Percentiles rank a stretch among this genome's conserved stretches.
Conservation (phyloP, 2,113 vertebrate species). For the Callocephalon fimbriatum region DNA sequence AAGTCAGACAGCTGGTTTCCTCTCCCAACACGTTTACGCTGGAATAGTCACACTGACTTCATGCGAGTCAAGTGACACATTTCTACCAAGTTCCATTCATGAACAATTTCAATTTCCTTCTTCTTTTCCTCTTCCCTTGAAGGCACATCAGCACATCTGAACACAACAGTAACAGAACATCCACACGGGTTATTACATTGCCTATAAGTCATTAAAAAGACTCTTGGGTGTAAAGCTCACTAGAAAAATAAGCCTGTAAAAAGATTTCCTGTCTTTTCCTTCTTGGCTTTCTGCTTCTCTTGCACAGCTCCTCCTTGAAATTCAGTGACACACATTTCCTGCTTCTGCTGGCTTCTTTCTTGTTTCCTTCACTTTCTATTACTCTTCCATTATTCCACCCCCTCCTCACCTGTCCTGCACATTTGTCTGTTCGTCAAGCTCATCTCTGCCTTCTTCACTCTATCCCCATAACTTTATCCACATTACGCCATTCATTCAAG, state of each 20-base stretch:
- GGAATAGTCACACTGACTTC: neutral
- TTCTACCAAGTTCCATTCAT: neutral
- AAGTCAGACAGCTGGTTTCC: neutral
- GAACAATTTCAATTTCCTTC: neutral
- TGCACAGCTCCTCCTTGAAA: neutral
- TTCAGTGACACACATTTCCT: fast-evolving
- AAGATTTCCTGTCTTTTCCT: neutral
- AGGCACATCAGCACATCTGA: neutral
- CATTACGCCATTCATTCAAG: neutral
- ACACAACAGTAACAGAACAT: neutral
- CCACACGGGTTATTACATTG: neutral
- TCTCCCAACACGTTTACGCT: neutral
- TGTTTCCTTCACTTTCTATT: neutral
- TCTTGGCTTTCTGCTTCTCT: neutral
- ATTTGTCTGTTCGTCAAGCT: neutral
- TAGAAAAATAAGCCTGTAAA: neutral
- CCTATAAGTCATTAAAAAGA: neutral
- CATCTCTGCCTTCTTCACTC: neutral
- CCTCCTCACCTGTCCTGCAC: fast-evolving
- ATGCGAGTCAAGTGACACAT: neutral
- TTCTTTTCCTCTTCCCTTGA: neutral
- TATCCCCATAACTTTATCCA: neutral
- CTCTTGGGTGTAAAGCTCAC: neutral
- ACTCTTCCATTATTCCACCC: neutral
- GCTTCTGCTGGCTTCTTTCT: neutral